phyloP scores from a whole-genome alignment of 2,113 vertebrate genomes.

The Agapornis roseicollis region DNA sequence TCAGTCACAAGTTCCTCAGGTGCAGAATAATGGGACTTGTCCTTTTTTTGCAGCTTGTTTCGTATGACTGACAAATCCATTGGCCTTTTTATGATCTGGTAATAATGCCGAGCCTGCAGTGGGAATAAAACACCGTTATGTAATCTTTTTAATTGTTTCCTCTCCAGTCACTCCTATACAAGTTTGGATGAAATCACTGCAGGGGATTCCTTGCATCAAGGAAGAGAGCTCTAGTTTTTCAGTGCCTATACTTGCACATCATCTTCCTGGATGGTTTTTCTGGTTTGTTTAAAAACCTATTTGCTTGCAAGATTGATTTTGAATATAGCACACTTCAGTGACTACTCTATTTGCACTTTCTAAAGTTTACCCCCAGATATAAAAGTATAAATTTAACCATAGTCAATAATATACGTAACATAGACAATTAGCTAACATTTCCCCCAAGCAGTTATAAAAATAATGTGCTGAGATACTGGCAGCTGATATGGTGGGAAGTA shows the following conservation, averaged over 20 bases:
- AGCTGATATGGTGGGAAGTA: neutral
- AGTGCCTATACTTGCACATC: neutral
- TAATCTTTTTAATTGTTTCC: neutral
- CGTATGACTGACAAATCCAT: conserved; percentile 94
- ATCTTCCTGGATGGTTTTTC: neutral
- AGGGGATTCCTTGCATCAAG: neutral
- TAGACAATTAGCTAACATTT: neutral
- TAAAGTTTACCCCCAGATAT: neutral
- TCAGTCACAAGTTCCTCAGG: conserved; percentile 90
- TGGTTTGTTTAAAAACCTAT: neutral
- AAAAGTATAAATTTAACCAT: neutral
- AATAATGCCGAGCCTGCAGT: conserved; percentile 94
- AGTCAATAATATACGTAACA: neutral
- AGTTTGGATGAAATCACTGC: neutral
- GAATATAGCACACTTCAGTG: neutral
- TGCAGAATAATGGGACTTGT: conserved; percentile 81
- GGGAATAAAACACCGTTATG: neutral
- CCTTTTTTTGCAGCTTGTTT: conserved; percentile 85
- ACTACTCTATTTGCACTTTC: neutral
- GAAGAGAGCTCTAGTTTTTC: neutral
- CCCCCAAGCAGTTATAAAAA: neutral
- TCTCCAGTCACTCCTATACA: neutral
- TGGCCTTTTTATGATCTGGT: conserved; percentile 98
- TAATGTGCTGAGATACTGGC: neutral
- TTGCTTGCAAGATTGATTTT: neutral